Evolutionary conservation across 2,113 vertebrate genomes (phyloP), one percentile per base, ranked within the genome.

Genomic region (Hassar affinis): DNA sequence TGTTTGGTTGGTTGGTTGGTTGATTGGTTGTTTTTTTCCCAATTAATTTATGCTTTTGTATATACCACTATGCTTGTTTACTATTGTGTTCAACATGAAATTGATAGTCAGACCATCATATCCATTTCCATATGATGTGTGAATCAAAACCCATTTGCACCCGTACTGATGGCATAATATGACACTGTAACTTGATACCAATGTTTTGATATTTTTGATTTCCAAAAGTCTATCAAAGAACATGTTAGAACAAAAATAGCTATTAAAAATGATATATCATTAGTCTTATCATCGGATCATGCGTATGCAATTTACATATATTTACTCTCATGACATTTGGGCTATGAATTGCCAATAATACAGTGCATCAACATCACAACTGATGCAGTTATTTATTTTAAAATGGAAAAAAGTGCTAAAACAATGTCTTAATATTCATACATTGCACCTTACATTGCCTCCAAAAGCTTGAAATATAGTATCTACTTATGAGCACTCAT

Each of bases 1-100:
- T 38, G 2, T 66, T 68, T 42, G 64, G 3, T 42, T 69, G 64
- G 12, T n/a, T 45, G 25, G 17, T 33, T 52, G 22, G 18, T 77
- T 54, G 52, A 0, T 30, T 51, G 14, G 47, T 72, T 4, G 52
- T 33, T 45, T 66, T 59, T 86, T 82, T 82, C 88, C 72, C 35
- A 86, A 52, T 91, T 90, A 90, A 93, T 90, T 91, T 91, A 91
- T 91, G 83, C 66, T 87, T 83, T 82, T 94, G 91, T 93, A 92
- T 91, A 93, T 92, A 93, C 86, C 82, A 85, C 85, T 35, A 57
- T 83, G 81, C 72, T 52, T 88, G 78, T 84, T 76, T 75, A 77
- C 18, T 76, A 54, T 54, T 56, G 74, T 77, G 47, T 75, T 75
- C 27, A 75, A 52, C 27, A 38, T 77, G 74, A 74, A 14, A 15